Evolutionary conservation across 2,113 vertebrate genomes (phyloP).

Genomic region (Uria aalge): DNA sequence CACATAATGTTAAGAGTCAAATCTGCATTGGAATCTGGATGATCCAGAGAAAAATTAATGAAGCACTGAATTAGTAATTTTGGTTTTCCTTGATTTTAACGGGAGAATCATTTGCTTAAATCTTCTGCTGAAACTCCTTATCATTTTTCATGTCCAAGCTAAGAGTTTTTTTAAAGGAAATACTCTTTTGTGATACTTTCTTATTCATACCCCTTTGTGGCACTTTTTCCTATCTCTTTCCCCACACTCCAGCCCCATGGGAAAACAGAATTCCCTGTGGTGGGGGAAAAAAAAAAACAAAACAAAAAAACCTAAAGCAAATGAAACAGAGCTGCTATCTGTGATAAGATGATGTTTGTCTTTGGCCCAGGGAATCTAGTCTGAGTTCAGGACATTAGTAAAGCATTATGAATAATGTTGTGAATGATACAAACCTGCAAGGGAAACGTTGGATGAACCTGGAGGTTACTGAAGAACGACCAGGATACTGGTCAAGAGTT

Average conservation of each 20-base stretch:
- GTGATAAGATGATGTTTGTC: not conserved
- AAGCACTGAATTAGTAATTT: not conserved
- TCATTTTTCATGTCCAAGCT: not conserved
- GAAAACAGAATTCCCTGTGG: accelerated
- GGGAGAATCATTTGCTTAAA: not conserved
- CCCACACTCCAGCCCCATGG: not conserved
- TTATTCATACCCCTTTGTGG: not conserved
- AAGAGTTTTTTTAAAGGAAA: not conserved
- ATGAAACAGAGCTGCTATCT: not conserved
- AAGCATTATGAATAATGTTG: not conserved
- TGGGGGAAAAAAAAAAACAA: not conserved
- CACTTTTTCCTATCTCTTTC: not conserved
- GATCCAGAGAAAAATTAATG: not conserved
- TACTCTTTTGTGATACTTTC: not conserved
- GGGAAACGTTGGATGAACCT: not conserved
- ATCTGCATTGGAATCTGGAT: not conserved
- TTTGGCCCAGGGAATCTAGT: not conserved
- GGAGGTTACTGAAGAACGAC: not conserved
- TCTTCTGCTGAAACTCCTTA: not conserved
- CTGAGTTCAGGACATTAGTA: not conserved
- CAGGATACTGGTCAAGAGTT: not conserved
- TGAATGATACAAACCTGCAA: not conserved
- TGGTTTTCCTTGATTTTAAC: not conserved
- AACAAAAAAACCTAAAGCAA: not conserved
- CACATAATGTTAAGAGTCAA: not conserved